Evolutionary conservation across 37 sponge, comb jelly and placozoan species (phyloP).

Genomic region (Beroe ovata): DNA sequence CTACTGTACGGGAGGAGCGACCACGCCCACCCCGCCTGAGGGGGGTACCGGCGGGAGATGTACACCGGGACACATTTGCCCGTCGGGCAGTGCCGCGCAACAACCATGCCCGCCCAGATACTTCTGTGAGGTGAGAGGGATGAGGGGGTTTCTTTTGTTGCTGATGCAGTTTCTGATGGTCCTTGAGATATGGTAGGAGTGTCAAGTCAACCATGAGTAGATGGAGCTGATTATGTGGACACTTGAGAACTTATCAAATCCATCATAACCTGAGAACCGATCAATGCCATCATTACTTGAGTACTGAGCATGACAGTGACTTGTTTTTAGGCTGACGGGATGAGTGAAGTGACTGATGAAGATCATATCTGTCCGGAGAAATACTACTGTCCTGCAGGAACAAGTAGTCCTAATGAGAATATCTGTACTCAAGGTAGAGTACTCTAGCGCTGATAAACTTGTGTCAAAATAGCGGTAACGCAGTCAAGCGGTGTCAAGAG

Average conservation of each 20-base stretch:
- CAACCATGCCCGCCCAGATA: slow-evolving; percentile 23
- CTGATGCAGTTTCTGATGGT: background rate
- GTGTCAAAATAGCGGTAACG: background rate
- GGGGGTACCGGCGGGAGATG: slow-evolving; percentile 22
- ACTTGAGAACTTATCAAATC: too few species aligned
- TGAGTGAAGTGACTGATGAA: slow-evolving; percentile 22
- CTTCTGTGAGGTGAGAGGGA: slow-evolving; percentile 36
- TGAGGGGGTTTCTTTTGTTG: background rate
- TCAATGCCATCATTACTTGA: too few species aligned
- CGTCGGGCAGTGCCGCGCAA: slow-evolving; percentile 7
- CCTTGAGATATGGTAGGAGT: too few species aligned
- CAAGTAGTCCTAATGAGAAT: slow-evolving; percentile 3
- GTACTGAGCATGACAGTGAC: too few species aligned
- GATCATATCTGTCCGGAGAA: slow-evolving; percentile 9
- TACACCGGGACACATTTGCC: slow-evolving; percentile 19
- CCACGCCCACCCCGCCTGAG: background rate
- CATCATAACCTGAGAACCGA: too few species aligned
- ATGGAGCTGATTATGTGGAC: too few species aligned
- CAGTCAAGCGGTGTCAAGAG: background rate
- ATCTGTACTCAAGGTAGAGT: slow-evolving; percentile 20
- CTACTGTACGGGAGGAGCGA: slow-evolving; percentile 68
- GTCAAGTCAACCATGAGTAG: too few species aligned
- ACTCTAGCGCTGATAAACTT: background rate
- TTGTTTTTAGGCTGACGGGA: slow-evolving; percentile 15
- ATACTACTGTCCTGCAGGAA: slow-evolving; percentile 49